Conservation (phyloP, 2,797 vertebrate species). For the Microchirus variegatus region DNA sequence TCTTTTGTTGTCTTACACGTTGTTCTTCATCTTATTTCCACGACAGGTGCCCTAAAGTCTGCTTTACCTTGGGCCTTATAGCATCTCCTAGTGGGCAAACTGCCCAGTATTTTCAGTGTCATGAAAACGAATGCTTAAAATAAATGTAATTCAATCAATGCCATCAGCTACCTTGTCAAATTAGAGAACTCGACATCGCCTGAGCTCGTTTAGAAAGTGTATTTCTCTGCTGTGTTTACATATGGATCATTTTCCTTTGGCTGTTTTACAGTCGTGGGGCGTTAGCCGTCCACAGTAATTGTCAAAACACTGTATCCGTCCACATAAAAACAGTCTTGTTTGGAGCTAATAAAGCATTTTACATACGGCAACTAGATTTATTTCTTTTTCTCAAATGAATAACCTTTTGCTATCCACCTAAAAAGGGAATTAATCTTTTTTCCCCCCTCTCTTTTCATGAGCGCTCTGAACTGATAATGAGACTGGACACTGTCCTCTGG, state of each 20-base stretch:
- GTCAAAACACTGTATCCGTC: constrained; percentile 27
- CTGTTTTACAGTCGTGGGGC: constrained; percentile 35
- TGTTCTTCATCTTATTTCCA: constrained; percentile 6
- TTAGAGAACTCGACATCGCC: constrained; percentile 48
- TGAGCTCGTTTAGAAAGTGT: constrained; percentile 50
- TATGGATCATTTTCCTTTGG: constrained; percentile 39
- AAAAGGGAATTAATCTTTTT: constrained; percentile 23
- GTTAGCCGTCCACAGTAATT: constrained; percentile 14
- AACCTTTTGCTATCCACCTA: neutral
- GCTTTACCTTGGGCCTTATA: constrained; percentile 60
- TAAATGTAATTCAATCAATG: constrained; percentile 62
- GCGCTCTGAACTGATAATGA: constrained; percentile 71
- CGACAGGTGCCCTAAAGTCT: constrained; percentile 13
- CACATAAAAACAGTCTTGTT: constrained; percentile 22
- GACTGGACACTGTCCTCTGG: constrained; percentile 60
- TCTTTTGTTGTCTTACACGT: constrained; percentile 11
- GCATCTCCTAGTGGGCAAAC: constrained; percentile 76
- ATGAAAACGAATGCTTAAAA: constrained; percentile 62
- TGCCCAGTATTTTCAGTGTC: constrained; percentile 31
- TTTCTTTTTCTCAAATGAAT: constrained; percentile 19
- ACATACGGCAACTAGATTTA: constrained; percentile 12
- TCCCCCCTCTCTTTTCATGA: constrained; percentile 46
- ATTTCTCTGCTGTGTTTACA: constrained; percentile 54
- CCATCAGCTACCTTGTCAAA: constrained; percentile 50
- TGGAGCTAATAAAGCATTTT: constrained; percentile 31